Conservation (phyloP, 1,140 invertebrate species). For the Drosophila sulfurigaster region DNA sequence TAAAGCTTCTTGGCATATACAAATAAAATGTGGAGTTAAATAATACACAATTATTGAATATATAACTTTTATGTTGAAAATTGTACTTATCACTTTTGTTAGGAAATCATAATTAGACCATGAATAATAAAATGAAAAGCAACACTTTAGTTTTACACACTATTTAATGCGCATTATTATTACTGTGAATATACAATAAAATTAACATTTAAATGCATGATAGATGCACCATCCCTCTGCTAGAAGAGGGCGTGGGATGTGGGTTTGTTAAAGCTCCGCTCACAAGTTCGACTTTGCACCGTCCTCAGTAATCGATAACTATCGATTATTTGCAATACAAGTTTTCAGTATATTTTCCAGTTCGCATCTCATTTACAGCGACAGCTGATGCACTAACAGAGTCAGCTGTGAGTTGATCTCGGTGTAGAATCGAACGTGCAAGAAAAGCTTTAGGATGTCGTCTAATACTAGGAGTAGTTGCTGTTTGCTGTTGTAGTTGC, state of each 20-base stretch:
- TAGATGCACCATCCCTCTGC: conserved; percentile 42
- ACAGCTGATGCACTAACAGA: not conserved
- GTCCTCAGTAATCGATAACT: not conserved
- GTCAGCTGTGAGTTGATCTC: not conserved
- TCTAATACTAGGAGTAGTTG: conserved; percentile 58
- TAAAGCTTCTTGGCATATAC: too few species aligned
- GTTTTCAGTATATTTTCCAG: not conserved
- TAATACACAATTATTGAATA: too few species aligned
- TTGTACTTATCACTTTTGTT: too few species aligned
- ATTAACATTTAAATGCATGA: conserved; percentile 80
- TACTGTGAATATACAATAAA: conserved; percentile 75
- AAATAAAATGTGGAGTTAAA: too few species aligned
- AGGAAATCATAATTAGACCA: not conserved
- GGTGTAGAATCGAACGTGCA: not conserved
- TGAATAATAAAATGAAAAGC: not conserved
- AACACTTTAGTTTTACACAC: conserved; percentile 49
- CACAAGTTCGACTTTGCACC: not conserved
- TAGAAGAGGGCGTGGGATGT: conserved; percentile 8
- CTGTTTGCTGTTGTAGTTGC: conserved; percentile 37
- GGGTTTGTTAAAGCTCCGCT: not conserved
- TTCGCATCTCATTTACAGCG: not conserved
- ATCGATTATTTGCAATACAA: not conserved
- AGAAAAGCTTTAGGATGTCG: conserved; percentile 38
- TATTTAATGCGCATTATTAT: conserved; percentile 61
- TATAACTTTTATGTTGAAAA: too few species aligned